Base-by-base conservation (phyloP, 1,140 invertebrate genomes). In the Samia ricini region DNA sequence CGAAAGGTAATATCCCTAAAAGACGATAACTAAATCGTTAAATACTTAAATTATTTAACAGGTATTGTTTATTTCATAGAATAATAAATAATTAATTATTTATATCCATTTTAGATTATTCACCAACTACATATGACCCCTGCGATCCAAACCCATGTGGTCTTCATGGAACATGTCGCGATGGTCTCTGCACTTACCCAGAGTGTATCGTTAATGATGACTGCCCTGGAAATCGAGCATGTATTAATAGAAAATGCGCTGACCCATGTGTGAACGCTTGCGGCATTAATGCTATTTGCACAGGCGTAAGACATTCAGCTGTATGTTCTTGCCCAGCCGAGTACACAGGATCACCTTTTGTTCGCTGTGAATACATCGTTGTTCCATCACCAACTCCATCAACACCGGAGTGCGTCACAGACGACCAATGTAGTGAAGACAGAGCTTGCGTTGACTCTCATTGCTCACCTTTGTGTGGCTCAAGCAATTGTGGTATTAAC, bases 131-230 rank as follows among this genome's bases (percentile, higher is more conserved):
- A 65, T 72, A 71, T 12, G 94, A 97, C 85, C 95, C 95, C 2
- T 97, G 96, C 81, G 94, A 94, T 77, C 95, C 95, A 21, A 96
- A 94, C 20, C 96, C 95, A 0, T 97, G 96, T 74, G 93, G 93
- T 52, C 92, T 92, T 20, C 96, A 96, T 71, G 96, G 96, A 2
- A 94, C 95, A 66, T 97, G 97, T 76, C 91, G 93, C 49, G 94
- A 96, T 0, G 95, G 96, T 2, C 91, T 92, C 33, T 97, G 96
- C 77, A 92, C 92, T 5, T 98, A 98, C 88, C 95, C 96, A 0
- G 96, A 97, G 85, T 97, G 96, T 88, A 90, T 97, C 8, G 95
- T 96, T 26, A 96, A 97, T 76, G 94, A 95, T 51, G 96, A 97
- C 67, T 98, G 97, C 90, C 92, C 95, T 0, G 91, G 95, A 52